phyloP scores from a whole-genome alignment of 2,113 vertebrate genomes.

The Nesoenas mayeri region DNA sequence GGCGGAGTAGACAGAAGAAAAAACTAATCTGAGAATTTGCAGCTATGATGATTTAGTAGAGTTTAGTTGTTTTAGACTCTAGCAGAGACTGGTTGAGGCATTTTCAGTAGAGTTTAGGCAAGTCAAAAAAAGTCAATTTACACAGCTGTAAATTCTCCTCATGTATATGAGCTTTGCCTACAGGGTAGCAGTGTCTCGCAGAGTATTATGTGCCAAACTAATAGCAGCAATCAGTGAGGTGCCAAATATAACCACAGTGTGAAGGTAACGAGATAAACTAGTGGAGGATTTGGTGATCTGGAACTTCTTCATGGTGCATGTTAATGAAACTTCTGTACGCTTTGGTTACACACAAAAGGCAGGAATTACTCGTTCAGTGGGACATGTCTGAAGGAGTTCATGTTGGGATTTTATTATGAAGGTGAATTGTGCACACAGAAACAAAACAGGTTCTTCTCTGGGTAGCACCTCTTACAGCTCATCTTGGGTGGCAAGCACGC shows the following conservation, averaged over 20 bases:
- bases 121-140: not conserved
- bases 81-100: not conserved
- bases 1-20: not conserved
- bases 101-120: not conserved
- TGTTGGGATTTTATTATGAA: not conserved
- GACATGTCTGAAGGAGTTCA: fast-evolving
- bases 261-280: not conserved
- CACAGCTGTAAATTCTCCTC: not conserved
- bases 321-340: not conserved
- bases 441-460: not conserved
- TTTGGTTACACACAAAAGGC: not conserved
- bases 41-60: not conserved
- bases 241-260: not conserved
- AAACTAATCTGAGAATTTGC: not conserved
- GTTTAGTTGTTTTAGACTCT: not conserved
- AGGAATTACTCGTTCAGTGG: not conserved
- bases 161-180: not conserved
- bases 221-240: not conserved
- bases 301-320: not conserved
- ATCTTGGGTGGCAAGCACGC: not conserved
- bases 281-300: not conserved
- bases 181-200: not conserved
- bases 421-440: fast-evolving
- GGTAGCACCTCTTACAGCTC: not conserved
- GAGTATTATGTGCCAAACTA: not conserved